Conservation (phyloP, 2,113 vertebrate species). For the Platichthys flesus region DNA sequence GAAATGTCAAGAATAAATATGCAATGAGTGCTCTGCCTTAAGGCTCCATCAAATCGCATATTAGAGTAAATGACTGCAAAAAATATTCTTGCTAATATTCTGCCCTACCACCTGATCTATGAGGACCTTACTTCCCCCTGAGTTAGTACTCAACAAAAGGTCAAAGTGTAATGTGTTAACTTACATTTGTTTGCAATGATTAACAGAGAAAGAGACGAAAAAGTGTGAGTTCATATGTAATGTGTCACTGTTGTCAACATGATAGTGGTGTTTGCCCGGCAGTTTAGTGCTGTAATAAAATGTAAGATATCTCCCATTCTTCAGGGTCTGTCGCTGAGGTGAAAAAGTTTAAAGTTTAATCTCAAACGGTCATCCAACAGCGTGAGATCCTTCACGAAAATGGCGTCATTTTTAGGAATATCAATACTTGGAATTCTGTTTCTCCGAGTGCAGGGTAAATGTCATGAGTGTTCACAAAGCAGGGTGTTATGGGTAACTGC, state of each 20-base stretch:
- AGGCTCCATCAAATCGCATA: neutral
- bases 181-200: conserved; percentile 40
- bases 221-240: neutral
- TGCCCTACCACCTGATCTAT: too few relatives aligned
- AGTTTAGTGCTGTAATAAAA: conserved; percentile 28
- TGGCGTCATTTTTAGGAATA: neutral
- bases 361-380: neutral
- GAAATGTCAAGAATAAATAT: neutral
- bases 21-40: neutral
- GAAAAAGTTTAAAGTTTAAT: conserved; percentile 25
- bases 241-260: conserved; percentile 12
- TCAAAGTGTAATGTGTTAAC: conserved; percentile 5
- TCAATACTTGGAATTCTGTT: neutral
- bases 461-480: too few relatives aligned
- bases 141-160: neutral
- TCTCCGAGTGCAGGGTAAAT: too few relatives aligned
- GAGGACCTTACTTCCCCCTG: too few relatives aligned
- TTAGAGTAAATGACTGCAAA: too few relatives aligned
- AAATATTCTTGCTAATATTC: too few relatives aligned
- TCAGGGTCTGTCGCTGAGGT: neutral
- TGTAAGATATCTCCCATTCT: conserved; percentile 23
- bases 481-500: neutral
- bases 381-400: neutral
- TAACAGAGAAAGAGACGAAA: conserved; percentile 14
- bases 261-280: neutral